phyloP scores from a whole-genome alignment of 2,888 invertebrate genomes.

The Sarcophaga subvicina region DNA sequence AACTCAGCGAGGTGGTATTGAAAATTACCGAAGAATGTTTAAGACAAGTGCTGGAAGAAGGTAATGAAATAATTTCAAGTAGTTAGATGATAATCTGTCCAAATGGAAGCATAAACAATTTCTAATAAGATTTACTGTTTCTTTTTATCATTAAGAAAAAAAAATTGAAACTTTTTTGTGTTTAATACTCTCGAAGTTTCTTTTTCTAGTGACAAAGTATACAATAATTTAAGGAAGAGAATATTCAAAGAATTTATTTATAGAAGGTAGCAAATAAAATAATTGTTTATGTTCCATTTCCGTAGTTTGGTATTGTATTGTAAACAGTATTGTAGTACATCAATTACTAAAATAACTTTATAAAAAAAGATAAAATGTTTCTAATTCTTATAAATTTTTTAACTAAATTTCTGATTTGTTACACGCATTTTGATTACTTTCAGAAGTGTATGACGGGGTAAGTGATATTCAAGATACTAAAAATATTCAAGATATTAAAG shows the following conservation, averaged over 20 bases:
- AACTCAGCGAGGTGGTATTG: conserved; percentile 83
- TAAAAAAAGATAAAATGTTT: background rate
- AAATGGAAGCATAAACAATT: background rate
- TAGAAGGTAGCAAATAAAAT: background rate
- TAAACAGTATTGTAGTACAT: background rate
- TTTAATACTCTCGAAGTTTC: too few relatives aligned
- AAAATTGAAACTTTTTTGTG: too few relatives aligned
- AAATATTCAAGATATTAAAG: background rate
- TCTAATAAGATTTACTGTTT: background rate
- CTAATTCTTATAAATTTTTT: background rate
- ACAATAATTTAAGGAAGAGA: too few relatives aligned
- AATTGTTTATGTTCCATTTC: background rate
- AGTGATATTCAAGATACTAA: background rate
- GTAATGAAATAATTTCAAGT: conserved; percentile 1
- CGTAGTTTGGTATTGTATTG: background rate
- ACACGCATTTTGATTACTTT: too few relatives aligned
- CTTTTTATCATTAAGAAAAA: background rate
- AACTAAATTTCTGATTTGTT: too few relatives aligned
- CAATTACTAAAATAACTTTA: background rate
- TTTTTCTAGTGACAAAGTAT: too few relatives aligned
- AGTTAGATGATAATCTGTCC: background rate
- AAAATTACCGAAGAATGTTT: conserved; percentile 79
- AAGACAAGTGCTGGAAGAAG: conserved; percentile 73
- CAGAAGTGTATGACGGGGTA: too few relatives aligned
- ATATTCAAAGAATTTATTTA: too few relatives aligned